Base-by-base conservation (phyloP, 2,113 vertebrate species). In the Paradoxurus hermaphroditus region DNA sequence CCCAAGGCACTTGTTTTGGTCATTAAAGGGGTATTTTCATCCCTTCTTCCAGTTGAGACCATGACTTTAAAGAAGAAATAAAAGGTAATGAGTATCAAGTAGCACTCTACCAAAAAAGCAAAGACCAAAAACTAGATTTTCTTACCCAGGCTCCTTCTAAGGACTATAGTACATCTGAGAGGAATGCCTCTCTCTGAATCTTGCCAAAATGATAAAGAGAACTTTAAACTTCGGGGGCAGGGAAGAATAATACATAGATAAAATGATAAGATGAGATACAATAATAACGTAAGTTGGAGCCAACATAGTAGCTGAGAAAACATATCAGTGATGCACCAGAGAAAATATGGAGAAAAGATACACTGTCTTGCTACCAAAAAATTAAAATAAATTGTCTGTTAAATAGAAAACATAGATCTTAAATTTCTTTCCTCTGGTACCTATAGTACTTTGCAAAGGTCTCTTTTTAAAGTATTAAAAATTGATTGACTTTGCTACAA, bases 381-480 rank as follows among this genome's bases (percentile, higher is more conserved):
- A 51, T 92, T 46, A 63, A 92, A 78, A 46, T 44, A 87, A 77
- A n/a, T 70, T 49, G 23, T 67, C 65, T 89, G 94, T 93, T 62
- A 86, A 93, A 39, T 51, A 82, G 78, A 68, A 91, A 92, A 79
- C 72, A 39, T 36, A 8, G 75, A 36, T 4, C 21, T 12, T 86
- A 77, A 72, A 7, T 93, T 70, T 90, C 8, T 51, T 51, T 65
- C 39, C 31, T 86, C 29, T 39, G 2, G 7, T 86, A 62, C 19
- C 49, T 78, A 0, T 72, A 46, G 11, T 53, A 53, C 56, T 95
- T 95, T 78, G 12, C 51, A 86, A n/a, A 62, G 13, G 29, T 63
- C 7, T 79, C 34, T 94, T 92, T 96, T 84, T 92, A 15, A 95
- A 70, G 86, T 90, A 29, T 77, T 91, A 44, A 86, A 86, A 92